Base-by-base conservation (phyloP, 1,140 invertebrate species). In the Venustaconcha ellipsiformis region DNA sequence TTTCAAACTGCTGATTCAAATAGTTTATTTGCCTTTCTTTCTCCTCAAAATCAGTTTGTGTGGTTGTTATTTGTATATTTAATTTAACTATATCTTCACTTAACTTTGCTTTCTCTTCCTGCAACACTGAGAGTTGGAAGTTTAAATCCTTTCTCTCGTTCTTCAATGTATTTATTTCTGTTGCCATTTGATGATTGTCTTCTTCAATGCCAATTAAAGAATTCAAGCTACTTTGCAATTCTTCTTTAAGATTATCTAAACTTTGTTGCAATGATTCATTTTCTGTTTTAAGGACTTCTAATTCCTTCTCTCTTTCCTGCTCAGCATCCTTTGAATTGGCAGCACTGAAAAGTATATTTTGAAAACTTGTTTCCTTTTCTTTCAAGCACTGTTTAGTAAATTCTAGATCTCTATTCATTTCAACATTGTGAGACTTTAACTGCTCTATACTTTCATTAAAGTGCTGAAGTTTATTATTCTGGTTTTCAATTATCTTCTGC, bases 1-100 rank as follows among this genome's bases (percentile, higher is more conserved):
- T 48, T 11, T 48, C 37, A 48, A 48, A 6, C 37, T 48, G 37
- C 37, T 48, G 37, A 48, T 48, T 48, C 37, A 48, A 48, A 48
- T 58, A 70, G 57, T 57, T 30, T 37, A 76, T 55, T 57, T 63
- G 26, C 15, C 23, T 60, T 17, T 76, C 74, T 66, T 76, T 76
- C 37, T 76, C 57, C 30, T 57, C 70, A 30, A 76, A 65, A 37
- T 57, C 20, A 12, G 63, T 65, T 56, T 76, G 48, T 26, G 56
- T 57, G 18, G 17, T n/a, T 37, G 67, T 20, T 26, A 76, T 14
- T 48, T 76, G 67, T n/a, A 30, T 56, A 18, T 70, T 62, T 17
- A 76, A 26, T n/a, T 70, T 6, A 8, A 48, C 37, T 6, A 48
- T 0, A 48, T 5, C 8, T 48, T 48, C 37, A 48, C 37, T 48